A percentile compares a stretch with the other conserved stretches of the same genome.
Conservation (phyloP, 2,888 invertebrate genomes). For the Sussaba pulchella region DNA sequence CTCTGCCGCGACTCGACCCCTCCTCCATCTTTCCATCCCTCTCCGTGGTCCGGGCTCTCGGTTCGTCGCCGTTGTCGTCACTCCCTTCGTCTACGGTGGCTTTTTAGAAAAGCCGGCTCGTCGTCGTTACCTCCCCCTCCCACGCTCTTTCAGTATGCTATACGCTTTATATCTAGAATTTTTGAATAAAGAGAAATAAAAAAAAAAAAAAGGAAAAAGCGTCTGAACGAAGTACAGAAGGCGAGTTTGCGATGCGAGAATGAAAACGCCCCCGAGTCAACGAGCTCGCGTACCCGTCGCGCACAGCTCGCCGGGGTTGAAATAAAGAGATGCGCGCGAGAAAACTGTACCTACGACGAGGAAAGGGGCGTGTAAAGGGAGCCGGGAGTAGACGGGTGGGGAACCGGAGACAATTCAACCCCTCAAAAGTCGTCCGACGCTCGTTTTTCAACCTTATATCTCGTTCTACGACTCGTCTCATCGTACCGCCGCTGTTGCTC, state of each 20-base stretch:
- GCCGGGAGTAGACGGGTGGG: neutral
- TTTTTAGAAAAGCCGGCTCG: constrained; percentile 29
- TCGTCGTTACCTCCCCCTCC: neutral
- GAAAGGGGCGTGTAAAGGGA: neutral
- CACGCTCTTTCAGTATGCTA: constrained; percentile 3
- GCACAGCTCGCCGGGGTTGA: constrained; percentile 15
- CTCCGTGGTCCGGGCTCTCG: neutral
- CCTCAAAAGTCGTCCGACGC: constrained; percentile 59
- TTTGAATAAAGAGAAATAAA: neutral
- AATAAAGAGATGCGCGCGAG: constrained; percentile 46
- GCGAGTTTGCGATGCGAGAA: constrained; percentile 36
- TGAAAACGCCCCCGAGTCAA: constrained; percentile 54
- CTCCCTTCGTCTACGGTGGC: constrained; percentile 16
- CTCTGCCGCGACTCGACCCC: too few relatives aligned
- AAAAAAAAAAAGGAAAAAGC: constrained; percentile 15
- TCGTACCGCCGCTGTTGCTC: neutral
- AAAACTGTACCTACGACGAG: constrained; percentile 9
- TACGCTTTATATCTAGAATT: neutral
- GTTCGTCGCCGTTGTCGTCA: neutral
- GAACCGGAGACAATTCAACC: constrained; percentile 36
- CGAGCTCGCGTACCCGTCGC: constrained; percentile 41
- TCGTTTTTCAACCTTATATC: constrained; percentile 48
- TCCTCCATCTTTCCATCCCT: neutral
- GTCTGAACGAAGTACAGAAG: neutral
- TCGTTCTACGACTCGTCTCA: constrained; percentile 27